phyloP scores from a whole-genome alignment of 2,113 vertebrate genomes.

The Salminus brasiliensis region DNA sequence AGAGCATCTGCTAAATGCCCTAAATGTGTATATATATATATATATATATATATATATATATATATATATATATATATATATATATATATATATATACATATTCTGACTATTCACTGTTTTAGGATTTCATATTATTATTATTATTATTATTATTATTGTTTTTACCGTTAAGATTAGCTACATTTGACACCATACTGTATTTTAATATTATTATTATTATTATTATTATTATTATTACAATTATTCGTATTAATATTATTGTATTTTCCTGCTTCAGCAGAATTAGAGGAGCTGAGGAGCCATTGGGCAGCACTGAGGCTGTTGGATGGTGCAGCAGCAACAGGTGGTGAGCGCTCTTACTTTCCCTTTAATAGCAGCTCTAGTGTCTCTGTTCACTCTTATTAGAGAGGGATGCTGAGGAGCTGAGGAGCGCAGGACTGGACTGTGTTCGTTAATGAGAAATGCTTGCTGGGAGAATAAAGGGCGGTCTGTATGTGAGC shows the following conservation, averaged over 20 bases:
- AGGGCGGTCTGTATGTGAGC: not conserved
- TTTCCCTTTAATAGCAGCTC: conserved; percentile 6
- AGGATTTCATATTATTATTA: too few species aligned
- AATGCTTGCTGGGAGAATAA: not conserved
- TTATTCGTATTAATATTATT: not conserved
- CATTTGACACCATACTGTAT: too few species aligned
- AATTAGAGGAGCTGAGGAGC: not conserved
- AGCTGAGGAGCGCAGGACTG: not conserved
- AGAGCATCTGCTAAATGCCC: too few species aligned
- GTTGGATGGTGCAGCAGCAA: conserved; percentile 64
- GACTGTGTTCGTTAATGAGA: not conserved
- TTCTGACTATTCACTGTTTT: too few species aligned
- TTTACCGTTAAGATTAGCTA: too few species aligned
- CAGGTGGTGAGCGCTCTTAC: conserved; percentile 76
- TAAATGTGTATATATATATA: too few species aligned
- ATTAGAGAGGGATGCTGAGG: not conserved
- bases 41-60: too few species aligned
- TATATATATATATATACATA: too few species aligned
- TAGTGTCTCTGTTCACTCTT: not conserved
- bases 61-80: too few species aligned
- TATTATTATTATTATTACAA: too few species aligned
- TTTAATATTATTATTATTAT: too few species aligned
- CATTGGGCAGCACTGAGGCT: not conserved
- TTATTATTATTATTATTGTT: too few species aligned
- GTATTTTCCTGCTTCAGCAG: not conserved